Conservation (phyloP, 2,888 invertebrate genomes). For the Phengaris alcon region DNA sequence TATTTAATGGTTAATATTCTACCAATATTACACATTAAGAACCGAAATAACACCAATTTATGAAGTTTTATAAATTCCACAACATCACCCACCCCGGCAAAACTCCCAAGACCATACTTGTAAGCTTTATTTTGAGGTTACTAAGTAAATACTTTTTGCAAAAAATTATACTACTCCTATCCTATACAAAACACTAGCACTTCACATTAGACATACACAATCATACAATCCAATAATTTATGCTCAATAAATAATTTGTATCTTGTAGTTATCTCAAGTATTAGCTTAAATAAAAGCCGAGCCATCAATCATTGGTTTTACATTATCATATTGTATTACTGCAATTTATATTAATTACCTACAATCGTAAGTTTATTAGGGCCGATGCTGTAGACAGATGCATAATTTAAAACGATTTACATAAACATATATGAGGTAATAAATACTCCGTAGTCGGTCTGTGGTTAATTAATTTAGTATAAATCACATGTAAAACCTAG, state of each 20-base stretch:
- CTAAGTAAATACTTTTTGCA: too few species aligned
- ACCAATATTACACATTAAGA: too few species aligned
- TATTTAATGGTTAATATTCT: too few species aligned
- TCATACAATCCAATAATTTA: constrained; percentile 17
- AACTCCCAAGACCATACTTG: too few species aligned
- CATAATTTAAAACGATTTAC: constrained; percentile 7
- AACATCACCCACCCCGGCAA: too few species aligned
- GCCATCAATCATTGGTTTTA: neutral
- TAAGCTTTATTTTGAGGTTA: too few species aligned
- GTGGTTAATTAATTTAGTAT: neutral
- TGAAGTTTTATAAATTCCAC: too few species aligned
- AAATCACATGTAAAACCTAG: neutral
- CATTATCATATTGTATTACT: constrained; percentile 7
- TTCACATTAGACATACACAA: neutral
- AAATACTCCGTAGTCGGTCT: constrained; percentile 1
- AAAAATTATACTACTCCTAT: too few species aligned
- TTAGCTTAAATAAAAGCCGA: constrained; percentile 18
- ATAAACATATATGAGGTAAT: constrained; percentile 18
- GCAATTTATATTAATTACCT: constrained; percentile 15
- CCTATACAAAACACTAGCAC: neutral
- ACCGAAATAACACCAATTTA: too few species aligned
- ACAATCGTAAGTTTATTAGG: constrained; percentile 3
- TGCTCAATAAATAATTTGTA: constrained; percentile 23
- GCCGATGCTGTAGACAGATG: neutral
- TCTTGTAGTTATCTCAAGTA: constrained; percentile 16